A percentile compares a stretch with the other conserved stretches of the same genome.
phyloP scores from a whole-genome alignment of 2,113 vertebrate species.

The Macrotus californicus region DNA sequence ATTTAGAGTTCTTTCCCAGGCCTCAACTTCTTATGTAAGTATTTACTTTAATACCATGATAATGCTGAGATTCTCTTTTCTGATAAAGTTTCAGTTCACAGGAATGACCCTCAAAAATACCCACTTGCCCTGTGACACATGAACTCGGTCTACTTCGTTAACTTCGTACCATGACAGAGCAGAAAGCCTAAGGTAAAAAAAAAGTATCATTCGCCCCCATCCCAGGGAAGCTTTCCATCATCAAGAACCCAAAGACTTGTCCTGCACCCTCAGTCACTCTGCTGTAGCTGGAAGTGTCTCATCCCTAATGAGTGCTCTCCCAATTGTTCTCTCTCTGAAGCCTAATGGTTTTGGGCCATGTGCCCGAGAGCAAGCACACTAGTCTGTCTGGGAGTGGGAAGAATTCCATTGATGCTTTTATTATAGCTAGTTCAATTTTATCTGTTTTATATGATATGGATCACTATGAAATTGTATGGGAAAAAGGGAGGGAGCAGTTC shows the following conservation, averaged over 20 bases:
- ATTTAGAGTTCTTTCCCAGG: background rate
- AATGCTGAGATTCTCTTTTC: background rate
- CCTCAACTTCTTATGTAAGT: background rate
- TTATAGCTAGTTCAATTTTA: background rate
- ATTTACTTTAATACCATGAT: background rate
- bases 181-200: background rate
- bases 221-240: background rate
- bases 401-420: background rate
- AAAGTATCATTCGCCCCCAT: no score
- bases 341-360: background rate
- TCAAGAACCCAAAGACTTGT: background rate
- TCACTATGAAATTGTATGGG: background rate
- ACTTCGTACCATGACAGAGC: background rate
- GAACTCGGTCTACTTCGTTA: background rate
- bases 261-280: background rate
- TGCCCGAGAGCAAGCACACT: background rate
- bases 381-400: background rate
- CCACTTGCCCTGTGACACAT: background rate
- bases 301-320: background rate
- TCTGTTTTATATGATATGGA: background rate
- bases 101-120: background rate
- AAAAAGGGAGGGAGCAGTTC: background rate
- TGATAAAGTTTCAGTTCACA: background rate
- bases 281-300: background rate
- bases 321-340: background rate